A percentile compares a stretch with the other conserved stretches of the same genome.
Evolutionary conservation across 2,797 vertebrate genomes (phyloP).

Genomic region (Hylomyscus alleni): DNA sequence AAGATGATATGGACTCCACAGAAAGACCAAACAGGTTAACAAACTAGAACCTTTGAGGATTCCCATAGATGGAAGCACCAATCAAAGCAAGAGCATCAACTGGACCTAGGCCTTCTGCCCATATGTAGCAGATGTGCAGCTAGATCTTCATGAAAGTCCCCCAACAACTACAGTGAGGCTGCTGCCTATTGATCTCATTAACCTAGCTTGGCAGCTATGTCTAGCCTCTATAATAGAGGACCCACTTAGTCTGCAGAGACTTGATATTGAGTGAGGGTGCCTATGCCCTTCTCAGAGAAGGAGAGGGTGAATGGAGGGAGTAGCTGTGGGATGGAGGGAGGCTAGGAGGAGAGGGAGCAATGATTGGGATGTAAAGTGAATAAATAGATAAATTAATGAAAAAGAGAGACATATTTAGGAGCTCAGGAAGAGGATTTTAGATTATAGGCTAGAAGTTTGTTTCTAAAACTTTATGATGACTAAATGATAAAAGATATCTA

Average conservation of each 20-base stretch:
- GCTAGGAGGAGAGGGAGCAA: background rate
- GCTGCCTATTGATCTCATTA: background rate
- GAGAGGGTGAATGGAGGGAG: background rate
- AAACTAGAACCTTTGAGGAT: background rate
- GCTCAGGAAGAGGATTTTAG: background rate
- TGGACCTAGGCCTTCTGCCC: background rate
- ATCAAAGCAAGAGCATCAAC: background rate
- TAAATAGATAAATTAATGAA: background rate
- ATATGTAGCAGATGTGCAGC: background rate
- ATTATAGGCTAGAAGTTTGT: background rate
- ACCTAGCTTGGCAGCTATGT: background rate
- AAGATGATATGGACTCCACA: background rate
- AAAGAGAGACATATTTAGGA: background rate
- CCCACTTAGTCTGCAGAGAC: background rate
- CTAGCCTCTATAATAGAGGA: background rate
- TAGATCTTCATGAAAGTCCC: fast-evolving
- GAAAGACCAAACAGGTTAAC: background rate
- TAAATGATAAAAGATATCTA: background rate
- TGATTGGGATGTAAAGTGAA: background rate
- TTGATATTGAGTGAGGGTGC: background rate
- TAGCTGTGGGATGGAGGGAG: background rate
- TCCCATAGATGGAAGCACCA: background rate
- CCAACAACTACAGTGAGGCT: background rate
- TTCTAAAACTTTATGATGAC: background rate
- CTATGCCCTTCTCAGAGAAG: background rate